Conservation (phyloP, 2,888 invertebrate species). For the Ophion ellenae region DNA sequence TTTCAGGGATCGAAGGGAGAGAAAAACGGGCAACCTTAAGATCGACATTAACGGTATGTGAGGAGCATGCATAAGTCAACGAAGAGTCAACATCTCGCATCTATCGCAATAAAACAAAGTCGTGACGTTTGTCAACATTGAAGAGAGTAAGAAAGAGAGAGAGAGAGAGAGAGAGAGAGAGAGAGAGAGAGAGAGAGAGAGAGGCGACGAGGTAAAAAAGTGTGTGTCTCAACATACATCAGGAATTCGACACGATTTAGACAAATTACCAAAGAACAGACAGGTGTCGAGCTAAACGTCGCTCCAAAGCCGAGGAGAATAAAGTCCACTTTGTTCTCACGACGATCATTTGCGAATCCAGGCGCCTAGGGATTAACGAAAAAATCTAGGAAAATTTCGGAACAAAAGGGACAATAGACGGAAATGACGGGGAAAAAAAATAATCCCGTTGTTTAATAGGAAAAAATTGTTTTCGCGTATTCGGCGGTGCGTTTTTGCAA, state of each 20-base stretch:
- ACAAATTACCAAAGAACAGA: conserved; percentile 30
- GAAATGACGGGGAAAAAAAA: conserved; percentile 32
- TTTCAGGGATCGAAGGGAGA: conserved; percentile 93
- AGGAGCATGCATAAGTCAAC: conserved; percentile 68
- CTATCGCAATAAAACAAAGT: conserved; percentile 48
- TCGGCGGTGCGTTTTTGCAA: conserved; percentile 33
- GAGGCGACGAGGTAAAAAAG: conserved; percentile 45
- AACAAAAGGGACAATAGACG: conserved; percentile 37
- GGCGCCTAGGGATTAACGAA: conserved; percentile 32
- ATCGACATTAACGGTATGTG: conserved; percentile 90
- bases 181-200: conserved; percentile 13
- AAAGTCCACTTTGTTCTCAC: conserved; percentile 18
- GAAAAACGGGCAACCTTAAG: conserved; percentile 94
- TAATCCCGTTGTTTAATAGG: conserved; percentile 49
- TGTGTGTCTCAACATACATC: not conserved
- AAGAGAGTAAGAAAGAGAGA: not conserved
- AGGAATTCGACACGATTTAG: conserved; percentile 25
- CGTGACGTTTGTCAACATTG: conserved; percentile 21
- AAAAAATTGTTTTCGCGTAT: conserved; percentile 56
- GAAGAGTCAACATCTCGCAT: conserved; percentile 40
- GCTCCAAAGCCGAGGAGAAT: conserved; percentile 22
- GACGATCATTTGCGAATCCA: conserved; percentile 11
- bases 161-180: conserved; percentile 21
- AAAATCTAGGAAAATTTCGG: conserved; percentile 54
- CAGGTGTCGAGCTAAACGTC: conserved; percentile 24